Base-by-base conservation (phyloP, 2,113 vertebrate species). In the Dicaeum eximium region DNA sequence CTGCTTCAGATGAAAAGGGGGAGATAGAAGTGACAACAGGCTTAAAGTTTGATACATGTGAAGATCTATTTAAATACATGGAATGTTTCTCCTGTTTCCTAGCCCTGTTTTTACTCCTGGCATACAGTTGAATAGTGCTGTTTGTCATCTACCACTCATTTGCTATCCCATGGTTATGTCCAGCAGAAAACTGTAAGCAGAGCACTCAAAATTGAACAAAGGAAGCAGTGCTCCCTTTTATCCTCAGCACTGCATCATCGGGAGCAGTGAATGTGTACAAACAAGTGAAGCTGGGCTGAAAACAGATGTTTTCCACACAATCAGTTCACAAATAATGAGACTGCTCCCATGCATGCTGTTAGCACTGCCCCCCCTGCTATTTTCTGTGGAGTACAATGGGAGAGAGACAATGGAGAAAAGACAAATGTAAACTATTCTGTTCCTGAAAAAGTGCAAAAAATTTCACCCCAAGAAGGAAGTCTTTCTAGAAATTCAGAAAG, bases 201-300 rank as follows among this genome's bases (percentile, higher is more conserved):
- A 81, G 7, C 21, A 28, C 44, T 45, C 74, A 78, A n/a, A 92
- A 50, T 13, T 62, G 15, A 54, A 25, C 20, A 37, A 5, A 17
- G 16, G 42, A 38, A n/a, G n/a, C n/a, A n/a, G n/a, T n/a, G n/a
- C n/a, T 54, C 21, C 78, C 62, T 88, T 80, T 53, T 38, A 64
- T 60, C 75, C 71, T 60, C 22, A 21, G 42, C 22, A 19, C 44
- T 82, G 66, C 77, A 45, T 69, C 60, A 65, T 17, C 93, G 58
- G 70, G 75, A 90, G 79, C 38, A 47, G 17, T 31, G 70, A 50
- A n/a, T 86, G 85, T 95, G 70, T 96, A 40, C 85, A 95, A 96
- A 94, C 96, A 95, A 94, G 77, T 38, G 61, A 92, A 85, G 27
- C 38, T 87, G 79, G 73, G 58, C 62, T 95, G 81, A 93, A 97